phyloP scores from a whole-genome alignment of 1,140 invertebrate genomes.

The Cotesia glomerata region DNA sequence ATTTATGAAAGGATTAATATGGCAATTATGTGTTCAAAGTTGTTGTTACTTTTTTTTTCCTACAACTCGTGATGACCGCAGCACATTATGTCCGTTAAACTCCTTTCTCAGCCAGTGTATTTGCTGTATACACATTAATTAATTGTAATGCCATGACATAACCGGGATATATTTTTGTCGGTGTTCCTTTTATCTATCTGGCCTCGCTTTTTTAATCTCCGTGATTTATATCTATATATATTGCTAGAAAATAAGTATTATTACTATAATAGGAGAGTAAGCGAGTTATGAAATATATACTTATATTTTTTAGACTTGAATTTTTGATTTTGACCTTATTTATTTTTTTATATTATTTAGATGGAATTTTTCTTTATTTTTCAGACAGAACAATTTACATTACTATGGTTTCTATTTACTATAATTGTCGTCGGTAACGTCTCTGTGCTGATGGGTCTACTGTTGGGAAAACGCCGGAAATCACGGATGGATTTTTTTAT shows the following conservation, averaged over 20 bases:
- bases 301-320: background rate
- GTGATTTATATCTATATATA: background rate
- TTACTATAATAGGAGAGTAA: background rate
- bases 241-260: too few species aligned
- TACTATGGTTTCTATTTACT: conserved; percentile 86
- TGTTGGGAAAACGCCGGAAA: conserved; percentile 84
- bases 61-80: background rate
- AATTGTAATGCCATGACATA: conserved; percentile 1
- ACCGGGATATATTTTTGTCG: background rate
- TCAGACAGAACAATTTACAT: conserved; percentile 87
- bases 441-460: conserved; percentile 82
- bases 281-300: background rate
- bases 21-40: too few species aligned
- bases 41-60: too few species aligned
- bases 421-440: conserved; percentile 89
- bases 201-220: background rate
- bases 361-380: conserved; percentile 55
- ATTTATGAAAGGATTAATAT: too few species aligned
- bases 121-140: background rate
- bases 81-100: background rate
- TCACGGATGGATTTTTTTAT: conserved; percentile 97
- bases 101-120: background rate
- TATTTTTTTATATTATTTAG: background rate
- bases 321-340: background rate
- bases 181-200: background rate